Evolutionary conservation across 2,888 invertebrate genomes (phyloP).

Genomic region (Rhabditoides inermis): DNA sequence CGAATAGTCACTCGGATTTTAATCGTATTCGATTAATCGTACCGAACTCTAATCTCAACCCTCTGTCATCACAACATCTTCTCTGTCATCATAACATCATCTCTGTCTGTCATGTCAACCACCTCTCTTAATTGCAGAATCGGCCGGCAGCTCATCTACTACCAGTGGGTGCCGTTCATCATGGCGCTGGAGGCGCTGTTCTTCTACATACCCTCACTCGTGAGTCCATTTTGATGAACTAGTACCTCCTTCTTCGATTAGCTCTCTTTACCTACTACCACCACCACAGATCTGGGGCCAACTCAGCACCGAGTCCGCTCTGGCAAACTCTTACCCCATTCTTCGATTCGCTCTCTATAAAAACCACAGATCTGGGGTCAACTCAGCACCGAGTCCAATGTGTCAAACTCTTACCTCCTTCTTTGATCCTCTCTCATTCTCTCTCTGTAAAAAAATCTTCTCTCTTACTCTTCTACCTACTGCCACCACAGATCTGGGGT

Average conservation of each 20-base stretch:
- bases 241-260: too few relatives aligned
- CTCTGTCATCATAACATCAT: not conserved
- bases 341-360: not conserved
- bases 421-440: not conserved
- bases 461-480: too few relatives aligned
- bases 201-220: too few relatives aligned
- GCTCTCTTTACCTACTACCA: not conserved
- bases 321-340: too few relatives aligned
- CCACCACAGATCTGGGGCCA: conserved; percentile 17
- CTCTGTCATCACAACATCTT: too few relatives aligned
- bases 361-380: conserved; percentile 17
- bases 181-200: conserved; percentile 47
- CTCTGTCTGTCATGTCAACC: too few relatives aligned
- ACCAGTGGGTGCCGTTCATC: conserved; percentile 49
- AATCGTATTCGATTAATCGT: too few relatives aligned
- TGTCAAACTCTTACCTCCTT: too few relatives aligned
- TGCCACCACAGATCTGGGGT: conserved; percentile 13
- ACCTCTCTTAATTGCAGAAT: conserved; percentile 37
- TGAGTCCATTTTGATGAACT: too few relatives aligned
- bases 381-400: conserved; percentile 16
- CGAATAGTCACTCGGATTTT: too few relatives aligned
- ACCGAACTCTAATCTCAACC: too few relatives aligned
- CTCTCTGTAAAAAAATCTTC: too few relatives aligned
- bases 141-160: conserved; percentile 44
- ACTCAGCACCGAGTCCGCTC: conserved; percentile 16